phyloP scores from a whole-genome alignment of 1,140 invertebrate species.

The Saxidomus purpurata region DNA sequence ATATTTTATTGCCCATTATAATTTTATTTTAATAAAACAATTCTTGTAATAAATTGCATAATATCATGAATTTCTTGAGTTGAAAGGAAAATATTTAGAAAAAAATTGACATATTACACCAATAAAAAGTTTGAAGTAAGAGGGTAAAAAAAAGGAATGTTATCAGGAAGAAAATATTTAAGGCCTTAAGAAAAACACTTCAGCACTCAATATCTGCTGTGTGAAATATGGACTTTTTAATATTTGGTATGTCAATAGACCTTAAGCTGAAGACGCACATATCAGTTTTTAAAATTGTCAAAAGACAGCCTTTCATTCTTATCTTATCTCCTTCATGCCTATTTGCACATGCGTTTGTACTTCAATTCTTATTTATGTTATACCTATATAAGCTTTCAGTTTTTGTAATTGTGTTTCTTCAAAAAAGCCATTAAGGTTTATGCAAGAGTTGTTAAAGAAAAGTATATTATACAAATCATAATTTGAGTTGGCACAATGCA shows the following conservation, averaged over 20 bases:
- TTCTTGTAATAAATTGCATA: too few species aligned
- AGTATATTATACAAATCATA: background rate
- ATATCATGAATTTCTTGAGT: too few species aligned
- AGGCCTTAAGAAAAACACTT: too few species aligned
- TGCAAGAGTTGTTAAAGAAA: conserved; percentile 13
- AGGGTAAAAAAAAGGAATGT: too few species aligned
- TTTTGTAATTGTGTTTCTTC: background rate
- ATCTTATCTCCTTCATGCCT: conserved; percentile 5
- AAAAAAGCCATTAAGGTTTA: background rate
- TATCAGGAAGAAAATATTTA: too few species aligned
- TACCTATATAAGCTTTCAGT: background rate
- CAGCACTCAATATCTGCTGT: background rate
- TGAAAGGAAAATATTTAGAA: too few species aligned
- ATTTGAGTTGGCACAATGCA: background rate
- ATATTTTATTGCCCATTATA: too few species aligned
- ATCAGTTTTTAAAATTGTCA: background rate
- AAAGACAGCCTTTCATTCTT: background rate
- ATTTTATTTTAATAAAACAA: too few species aligned
- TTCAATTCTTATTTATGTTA: background rate
- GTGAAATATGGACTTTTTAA: background rate
- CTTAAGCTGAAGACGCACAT: background rate
- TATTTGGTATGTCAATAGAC: background rate
- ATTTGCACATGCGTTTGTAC: background rate
- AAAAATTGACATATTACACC: too few species aligned
- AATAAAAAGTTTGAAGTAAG: too few species aligned